Conservation (phyloP, 1,140 invertebrate genomes). For the Eciton burchellii region DNA sequence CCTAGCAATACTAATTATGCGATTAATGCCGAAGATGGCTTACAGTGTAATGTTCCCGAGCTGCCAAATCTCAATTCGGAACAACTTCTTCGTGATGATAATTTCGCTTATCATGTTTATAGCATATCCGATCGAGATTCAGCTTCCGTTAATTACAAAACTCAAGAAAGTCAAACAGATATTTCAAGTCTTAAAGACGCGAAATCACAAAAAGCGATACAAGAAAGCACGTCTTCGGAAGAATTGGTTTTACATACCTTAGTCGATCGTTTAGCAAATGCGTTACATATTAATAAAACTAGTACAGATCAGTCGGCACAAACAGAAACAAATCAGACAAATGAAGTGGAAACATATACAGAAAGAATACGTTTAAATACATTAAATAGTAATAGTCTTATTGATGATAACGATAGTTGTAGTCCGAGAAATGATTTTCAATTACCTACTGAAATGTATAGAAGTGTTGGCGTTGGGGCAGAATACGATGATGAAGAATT, state of each 20-base stretch:
- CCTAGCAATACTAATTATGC: not conserved
- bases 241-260: constrained; percentile 61
- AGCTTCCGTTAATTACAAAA: constrained; percentile 54
- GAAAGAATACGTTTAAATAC: constrained; percentile 27
- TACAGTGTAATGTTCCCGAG: not conserved
- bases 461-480: constrained; percentile 83
- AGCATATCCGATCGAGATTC: constrained; percentile 2
- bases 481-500: constrained; percentile 79
- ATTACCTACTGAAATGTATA: constrained; percentile 79
- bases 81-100: not conserved
- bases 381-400: constrained; percentile 71
- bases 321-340: constrained; percentile 62
- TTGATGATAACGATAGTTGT: constrained; percentile 76
- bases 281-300: constrained; percentile 63
- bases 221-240: constrained; percentile 30
- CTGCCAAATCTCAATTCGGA: not conserved
- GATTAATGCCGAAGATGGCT: not conserved
- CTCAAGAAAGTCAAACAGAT: constrained; percentile 81
- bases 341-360: not conserved
- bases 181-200: constrained; percentile 76
- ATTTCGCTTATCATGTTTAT: constrained; percentile 7
- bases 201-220: constrained; percentile 29
- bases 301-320: constrained; percentile 69
- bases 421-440: constrained; percentile 77
- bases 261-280: constrained; percentile 66